Percentiles rank a stretch among this genome's conserved stretches.
Conservation (phyloP, 92 coral and sea anemone species). For the Metridium senile region DNA sequence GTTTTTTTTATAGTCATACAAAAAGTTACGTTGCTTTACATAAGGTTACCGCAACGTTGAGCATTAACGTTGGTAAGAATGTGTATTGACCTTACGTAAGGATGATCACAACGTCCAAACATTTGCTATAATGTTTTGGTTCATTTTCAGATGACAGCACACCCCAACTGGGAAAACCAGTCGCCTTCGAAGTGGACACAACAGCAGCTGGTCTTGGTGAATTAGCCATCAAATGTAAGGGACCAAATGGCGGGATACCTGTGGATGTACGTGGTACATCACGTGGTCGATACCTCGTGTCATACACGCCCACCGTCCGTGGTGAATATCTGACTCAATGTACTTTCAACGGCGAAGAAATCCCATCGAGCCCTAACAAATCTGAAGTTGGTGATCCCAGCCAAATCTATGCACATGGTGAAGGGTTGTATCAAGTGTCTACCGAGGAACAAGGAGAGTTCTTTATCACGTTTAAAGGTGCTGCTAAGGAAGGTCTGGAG, state of each 20-base stretch:
- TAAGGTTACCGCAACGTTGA: too few relatives aligned
- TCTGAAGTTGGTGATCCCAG: constrained; percentile 77
- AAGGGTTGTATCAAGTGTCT: constrained; percentile 70
- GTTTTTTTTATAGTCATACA: too few relatives aligned
- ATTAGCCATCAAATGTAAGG: constrained; percentile 81
- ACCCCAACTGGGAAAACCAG: constrained; percentile 77
- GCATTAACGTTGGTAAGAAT: too few relatives aligned
- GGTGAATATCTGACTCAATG: constrained; percentile 83
- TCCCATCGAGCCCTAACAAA: constrained; percentile 84
- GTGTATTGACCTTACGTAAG: too few relatives aligned
- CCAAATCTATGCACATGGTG: constrained; percentile 84
- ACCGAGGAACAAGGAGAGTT: constrained; percentile 74
- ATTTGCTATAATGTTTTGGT: not conserved
- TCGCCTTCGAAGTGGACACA: constrained; percentile 87
- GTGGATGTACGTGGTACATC: constrained; percentile 80
- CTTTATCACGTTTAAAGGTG: constrained; percentile 85
- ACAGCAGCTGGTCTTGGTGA: constrained; percentile 95
- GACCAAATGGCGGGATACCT: constrained; percentile 81
- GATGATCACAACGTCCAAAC: too few relatives aligned
- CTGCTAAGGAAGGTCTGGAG: constrained; percentile 81
- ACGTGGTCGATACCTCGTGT: constrained; percentile 66
- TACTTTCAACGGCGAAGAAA: constrained; percentile 86
- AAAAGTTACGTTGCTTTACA: too few relatives aligned
- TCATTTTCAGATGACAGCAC: constrained; percentile 60
- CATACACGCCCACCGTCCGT: constrained; percentile 76